These are phyloP conservation scores for Folsomia manolachei DNA, from an alignment of 2,888 invertebrate genomes.

Conservation along the genomic window DNA sequence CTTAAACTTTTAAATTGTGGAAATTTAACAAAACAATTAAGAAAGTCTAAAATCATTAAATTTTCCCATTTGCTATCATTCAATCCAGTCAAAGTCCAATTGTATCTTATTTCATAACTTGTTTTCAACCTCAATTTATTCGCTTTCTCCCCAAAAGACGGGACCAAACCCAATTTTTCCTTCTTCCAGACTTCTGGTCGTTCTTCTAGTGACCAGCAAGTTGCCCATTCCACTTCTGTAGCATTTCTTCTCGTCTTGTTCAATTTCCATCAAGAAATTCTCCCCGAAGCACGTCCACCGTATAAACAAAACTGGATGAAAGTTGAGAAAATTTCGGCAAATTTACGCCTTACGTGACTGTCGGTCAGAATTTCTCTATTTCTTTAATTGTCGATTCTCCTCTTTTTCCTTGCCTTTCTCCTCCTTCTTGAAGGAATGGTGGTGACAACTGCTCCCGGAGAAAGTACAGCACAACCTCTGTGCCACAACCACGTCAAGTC, in stretches of 20 bases:
- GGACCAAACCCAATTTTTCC: too few relatives aligned
- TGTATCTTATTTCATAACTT: too few relatives aligned
- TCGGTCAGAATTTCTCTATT: constrained; percentile 51
- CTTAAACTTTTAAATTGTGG: too few relatives aligned
- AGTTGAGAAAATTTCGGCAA: constrained; percentile 44
- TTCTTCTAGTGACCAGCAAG: not conserved
- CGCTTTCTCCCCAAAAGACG: too few relatives aligned
- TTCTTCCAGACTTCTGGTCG: too few relatives aligned
- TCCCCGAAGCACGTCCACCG: constrained; percentile 37
- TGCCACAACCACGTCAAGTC: not conserved
- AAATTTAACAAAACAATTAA: too few relatives aligned
- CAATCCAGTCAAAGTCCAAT: too few relatives aligned
- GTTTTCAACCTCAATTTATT: too few relatives aligned
- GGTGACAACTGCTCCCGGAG: not conserved
- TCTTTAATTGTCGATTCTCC: constrained; percentile 48
- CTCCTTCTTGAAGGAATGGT: not conserved
- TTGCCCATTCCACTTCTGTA: not conserved
- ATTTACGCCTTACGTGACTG: constrained; percentile 50
- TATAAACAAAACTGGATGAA: constrained; percentile 44
- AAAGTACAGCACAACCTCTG: not conserved
- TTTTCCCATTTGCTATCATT: too few relatives aligned
- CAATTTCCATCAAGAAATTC: too few relatives aligned
- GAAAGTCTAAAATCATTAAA: too few relatives aligned
- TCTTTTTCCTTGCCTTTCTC: constrained; percentile 14
- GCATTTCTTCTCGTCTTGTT: not conserved